phyloP scores from a whole-genome alignment of 2,113 vertebrate species.

The Ifrita kowaldi region DNA sequence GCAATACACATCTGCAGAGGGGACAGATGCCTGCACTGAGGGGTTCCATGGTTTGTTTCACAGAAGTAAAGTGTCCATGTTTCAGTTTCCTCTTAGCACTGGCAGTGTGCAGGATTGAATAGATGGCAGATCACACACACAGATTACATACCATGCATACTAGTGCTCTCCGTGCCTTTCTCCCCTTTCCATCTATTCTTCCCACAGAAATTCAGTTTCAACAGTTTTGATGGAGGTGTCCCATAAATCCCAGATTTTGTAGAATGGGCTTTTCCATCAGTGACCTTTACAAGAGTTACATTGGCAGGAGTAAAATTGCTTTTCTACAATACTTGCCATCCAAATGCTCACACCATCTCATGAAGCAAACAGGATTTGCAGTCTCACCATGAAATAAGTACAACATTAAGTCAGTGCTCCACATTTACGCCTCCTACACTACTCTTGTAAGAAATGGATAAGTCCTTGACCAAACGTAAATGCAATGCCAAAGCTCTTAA shows the following conservation, averaged over 20 bases:
- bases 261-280: background rate
- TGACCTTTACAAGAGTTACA: background rate
- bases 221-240: background rate
- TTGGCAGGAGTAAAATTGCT: background rate
- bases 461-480: background rate
- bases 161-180: background rate
- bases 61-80: background rate
- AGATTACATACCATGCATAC: background rate
- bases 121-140: background rate
- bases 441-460: background rate
- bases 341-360: background rate
- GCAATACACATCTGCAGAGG: background rate
- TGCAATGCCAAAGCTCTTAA: background rate
- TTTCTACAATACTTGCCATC: background rate
- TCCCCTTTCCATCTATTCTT: background rate
- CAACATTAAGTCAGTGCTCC: background rate
- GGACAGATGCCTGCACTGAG: background rate
- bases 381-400: background rate
- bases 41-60: background rate
- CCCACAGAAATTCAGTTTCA: background rate
- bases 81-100: background rate
- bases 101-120: background rate
- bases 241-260: background rate
- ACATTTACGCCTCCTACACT: background rate
- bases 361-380: background rate